phyloP scores from a whole-genome alignment of 2,113 vertebrate species.

The Alouatta palliata region DNA sequence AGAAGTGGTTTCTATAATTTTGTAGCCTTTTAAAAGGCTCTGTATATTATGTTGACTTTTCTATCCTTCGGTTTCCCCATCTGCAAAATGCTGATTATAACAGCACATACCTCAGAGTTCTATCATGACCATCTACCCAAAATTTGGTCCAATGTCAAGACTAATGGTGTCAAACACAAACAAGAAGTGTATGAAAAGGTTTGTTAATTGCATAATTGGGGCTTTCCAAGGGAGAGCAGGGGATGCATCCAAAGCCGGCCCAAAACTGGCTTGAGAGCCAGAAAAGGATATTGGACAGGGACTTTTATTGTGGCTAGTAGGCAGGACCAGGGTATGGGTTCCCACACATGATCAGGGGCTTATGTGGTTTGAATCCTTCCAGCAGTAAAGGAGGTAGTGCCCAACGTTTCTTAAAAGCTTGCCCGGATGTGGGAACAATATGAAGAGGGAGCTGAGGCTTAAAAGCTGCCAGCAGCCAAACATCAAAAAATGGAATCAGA shows the following conservation, averaged over 20 bases:
- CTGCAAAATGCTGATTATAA: not conserved
- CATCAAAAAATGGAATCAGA: not conserved
- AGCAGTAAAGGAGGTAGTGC: not conserved
- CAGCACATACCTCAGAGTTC: not conserved
- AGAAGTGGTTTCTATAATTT: not conserved
- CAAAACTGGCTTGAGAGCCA: not conserved
- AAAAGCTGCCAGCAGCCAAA: not conserved
- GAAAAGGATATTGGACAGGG: not conserved
- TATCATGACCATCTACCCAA: not conserved
- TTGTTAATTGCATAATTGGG: not conserved
- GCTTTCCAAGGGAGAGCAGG: not conserved
- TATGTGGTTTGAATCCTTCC: not conserved
- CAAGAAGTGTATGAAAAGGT: not conserved
- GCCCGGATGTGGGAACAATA: not conserved
- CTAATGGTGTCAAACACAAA: not conserved
- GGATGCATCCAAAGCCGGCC: not conserved
- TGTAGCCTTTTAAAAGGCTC: not conserved
- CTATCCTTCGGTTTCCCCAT: not conserved
- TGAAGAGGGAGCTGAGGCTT: not conserved
- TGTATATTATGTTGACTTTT: not conserved
- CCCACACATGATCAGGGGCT: not conserved
- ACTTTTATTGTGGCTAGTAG: not conserved
- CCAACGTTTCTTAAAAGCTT: conserved; percentile 36
- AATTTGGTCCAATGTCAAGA: not conserved
- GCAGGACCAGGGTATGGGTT: not conserved